Percentiles rank a stretch among this genome's conserved stretches.
Conservation (phyloP, 2,113 vertebrate genomes). For the Megaleporinus macrocephalus region DNA sequence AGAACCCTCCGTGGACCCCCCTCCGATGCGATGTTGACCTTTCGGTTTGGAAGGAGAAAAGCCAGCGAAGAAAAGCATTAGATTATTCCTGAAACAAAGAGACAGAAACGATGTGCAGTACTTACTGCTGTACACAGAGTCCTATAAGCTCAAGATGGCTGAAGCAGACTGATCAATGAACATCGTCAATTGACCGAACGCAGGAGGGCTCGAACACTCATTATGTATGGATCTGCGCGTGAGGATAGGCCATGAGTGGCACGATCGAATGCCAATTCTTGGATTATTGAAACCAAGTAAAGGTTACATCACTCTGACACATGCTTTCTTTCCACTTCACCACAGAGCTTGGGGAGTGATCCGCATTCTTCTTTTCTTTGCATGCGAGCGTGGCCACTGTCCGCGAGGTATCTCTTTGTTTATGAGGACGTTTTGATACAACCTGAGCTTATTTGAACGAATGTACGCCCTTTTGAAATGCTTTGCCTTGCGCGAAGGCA, state of each 20-base stretch:
- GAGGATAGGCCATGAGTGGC: neutral
- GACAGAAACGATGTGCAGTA: neutral
- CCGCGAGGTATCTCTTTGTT: neutral
- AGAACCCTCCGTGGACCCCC: neutral
- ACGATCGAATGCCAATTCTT: neutral
- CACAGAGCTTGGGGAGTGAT: neutral
- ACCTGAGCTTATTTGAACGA: constrained; percentile 8
- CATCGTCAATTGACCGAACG: constrained; percentile 2
- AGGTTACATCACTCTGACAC: neutral
- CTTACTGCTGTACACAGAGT: neutral
- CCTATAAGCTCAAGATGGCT: neutral
- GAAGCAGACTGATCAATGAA: constrained; percentile 14
- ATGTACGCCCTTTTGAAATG: constrained; percentile 20
- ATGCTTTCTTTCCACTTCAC: neutral
- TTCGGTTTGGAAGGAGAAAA: neutral
- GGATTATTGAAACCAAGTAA: neutral
- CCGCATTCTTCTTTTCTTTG: neutral
- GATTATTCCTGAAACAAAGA: neutral
- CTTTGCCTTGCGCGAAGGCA: neutral
- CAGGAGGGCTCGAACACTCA: neutral
- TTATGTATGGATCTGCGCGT: neutral
- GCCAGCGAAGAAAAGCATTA: constrained; percentile 26
- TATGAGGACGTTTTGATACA: constrained; percentile 7
- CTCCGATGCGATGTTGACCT: neutral
- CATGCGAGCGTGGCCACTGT: neutral